Conservation (phyloP, 2,888 invertebrate species). For the Drosophila greeni region DNA sequence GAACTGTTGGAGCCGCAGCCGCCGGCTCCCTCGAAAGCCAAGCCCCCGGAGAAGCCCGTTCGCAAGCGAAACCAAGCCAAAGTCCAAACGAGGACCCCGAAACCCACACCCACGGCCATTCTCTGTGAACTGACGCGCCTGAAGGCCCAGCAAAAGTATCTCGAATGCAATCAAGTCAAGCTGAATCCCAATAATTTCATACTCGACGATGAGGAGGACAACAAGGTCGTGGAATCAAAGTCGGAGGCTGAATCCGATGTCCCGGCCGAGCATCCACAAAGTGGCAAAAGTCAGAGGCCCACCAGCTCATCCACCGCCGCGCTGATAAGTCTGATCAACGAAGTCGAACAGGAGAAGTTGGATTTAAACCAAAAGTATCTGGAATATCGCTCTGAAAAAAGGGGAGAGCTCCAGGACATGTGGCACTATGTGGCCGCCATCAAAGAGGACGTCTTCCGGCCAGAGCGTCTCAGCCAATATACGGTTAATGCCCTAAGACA, state of each 20-base stretch:
- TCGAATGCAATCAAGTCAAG: conserved; percentile 77
- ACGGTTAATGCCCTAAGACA: conserved; percentile 71
- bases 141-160: conserved; percentile 78
- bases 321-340: conserved; percentile 55
- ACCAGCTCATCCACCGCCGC: conserved; percentile 24
- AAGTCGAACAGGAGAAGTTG: conserved; percentile 72
- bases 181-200: conserved; percentile 71
- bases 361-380: conserved; percentile 62
- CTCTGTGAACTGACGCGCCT: conserved; percentile 77
- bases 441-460: conserved; percentile 67
- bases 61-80: conserved; percentile 29
- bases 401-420: conserved; percentile 73
- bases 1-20: conserved; percentile 2
- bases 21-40: conserved; percentile 5
- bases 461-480: conserved; percentile 68
- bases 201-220: conserved; percentile 45
- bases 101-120: conserved; percentile 67
- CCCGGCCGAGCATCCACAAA: background rate
- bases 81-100: conserved; percentile 6
- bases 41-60: conserved; percentile 47
- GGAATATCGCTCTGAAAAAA: conserved; percentile 56
- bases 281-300: background rate
- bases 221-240: background rate
- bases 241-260: background rate
- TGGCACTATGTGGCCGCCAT: conserved; percentile 71